Base-by-base conservation (phyloP, 2,888 invertebrate species). In the Tenthredo notha region DNA sequence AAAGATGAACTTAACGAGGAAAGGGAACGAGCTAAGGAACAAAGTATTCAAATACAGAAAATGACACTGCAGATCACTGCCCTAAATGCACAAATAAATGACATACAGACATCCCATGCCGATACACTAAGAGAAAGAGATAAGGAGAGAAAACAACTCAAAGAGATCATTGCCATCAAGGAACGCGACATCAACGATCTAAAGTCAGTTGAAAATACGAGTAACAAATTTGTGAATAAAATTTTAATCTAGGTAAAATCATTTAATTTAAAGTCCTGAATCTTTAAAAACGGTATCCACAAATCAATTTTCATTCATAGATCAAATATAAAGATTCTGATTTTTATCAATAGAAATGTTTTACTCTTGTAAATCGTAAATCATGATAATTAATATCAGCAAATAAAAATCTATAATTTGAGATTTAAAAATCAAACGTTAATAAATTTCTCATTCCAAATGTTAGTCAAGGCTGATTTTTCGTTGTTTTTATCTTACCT, bases 1-100 rank as follows among this genome's bases (percentile, higher is more conserved):
- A 92, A 90, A 12, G 86, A 87, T n/a, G 92, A 93, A 84, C 65
- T 91, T 21, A 65, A 84, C 5, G 91, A 91, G 4, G 91, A 91
- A 54, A 87, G 90, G 1, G 40, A 84, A 0, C 89, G 90, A 40
- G 80, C 90, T 18, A 90, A 89, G 43, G 92, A 91, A 40, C 91
- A 89, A 77, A 89, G 88, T 80, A 86, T 87, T 0, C 92, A 91
- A 50, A 87, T 91, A 40, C 91, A 91, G 85, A 90, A 89, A 43
- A 87, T 92, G 65, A 87, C 88, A 12, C 85, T 88, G 4, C 92
- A 92, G 74, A 89, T 91, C 25, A 88, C 88, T 21, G 87, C 87
- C 3, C 82, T 91, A 25, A 91, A 92, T 84, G 84, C 87, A 43
- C 91, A 90, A 58, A 88, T 92, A 10, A 90, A 88, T 33, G 91